phyloP scores from a whole-genome alignment of 2,888 invertebrate genomes.

The Macrophya annulata region DNA sequence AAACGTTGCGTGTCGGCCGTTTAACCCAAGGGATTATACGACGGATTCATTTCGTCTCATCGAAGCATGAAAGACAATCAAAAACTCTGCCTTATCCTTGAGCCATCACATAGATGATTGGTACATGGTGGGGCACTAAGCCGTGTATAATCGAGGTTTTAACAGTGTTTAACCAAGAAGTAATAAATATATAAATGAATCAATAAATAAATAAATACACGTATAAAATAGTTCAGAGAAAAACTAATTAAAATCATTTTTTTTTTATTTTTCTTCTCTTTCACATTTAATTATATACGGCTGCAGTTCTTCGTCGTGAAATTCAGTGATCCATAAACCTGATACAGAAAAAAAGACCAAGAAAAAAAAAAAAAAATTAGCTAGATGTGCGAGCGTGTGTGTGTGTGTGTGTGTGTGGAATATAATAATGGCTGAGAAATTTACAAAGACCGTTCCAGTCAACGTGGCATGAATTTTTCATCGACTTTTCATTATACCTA shows the following conservation, averaged over 20 bases:
- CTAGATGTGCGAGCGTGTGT: not conserved
- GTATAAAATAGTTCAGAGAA: not conserved
- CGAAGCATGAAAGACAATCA: constrained; percentile 52
- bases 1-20: not conserved
- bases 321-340: constrained; percentile 3
- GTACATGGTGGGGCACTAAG: not conserved
- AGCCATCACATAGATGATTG: constrained; percentile 40
- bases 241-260: not conserved
- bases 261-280: no score
- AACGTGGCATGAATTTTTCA: constrained; percentile 46
- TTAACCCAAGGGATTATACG: constrained; percentile 30
- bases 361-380: not conserved
- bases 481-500: constrained; percentile 42
- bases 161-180: not conserved
- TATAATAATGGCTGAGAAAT: constrained; percentile 24
- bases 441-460: constrained; percentile 27
- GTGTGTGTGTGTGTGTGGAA: not conserved
- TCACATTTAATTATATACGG: not conserved
- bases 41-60: constrained; percentile 51
- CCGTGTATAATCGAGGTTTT: constrained; percentile 13
- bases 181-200: not conserved
- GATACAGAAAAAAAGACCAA: not conserved
- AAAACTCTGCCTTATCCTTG: not conserved
- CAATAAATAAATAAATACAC: not conserved
- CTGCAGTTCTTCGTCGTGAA: not conserved